Percentiles rank a stretch among this genome's conserved stretches.
phyloP scores from a whole-genome alignment of 2,888 invertebrate genomes.

The Cancer borealis region DNA sequence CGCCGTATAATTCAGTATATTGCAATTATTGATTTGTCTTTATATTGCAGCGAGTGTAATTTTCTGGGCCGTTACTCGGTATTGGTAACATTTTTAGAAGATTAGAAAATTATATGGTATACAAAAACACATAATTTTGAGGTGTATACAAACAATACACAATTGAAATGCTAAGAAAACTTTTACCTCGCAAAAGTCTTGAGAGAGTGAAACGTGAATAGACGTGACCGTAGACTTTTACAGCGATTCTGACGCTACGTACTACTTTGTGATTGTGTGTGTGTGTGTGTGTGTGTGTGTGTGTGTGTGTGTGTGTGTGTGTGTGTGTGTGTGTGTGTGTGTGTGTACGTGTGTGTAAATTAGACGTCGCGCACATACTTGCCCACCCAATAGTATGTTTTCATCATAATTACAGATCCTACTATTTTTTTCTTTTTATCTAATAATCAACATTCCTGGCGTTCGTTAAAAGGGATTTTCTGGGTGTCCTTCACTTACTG shows the following conservation, averaged over 20 bases:
- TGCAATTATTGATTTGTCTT: too few relatives aligned
- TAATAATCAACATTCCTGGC: too few relatives aligned
- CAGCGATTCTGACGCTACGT: background rate
- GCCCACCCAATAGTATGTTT: background rate
- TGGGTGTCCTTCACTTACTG: background rate
- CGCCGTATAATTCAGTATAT: too few relatives aligned
- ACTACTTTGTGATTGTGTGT: too few relatives aligned
- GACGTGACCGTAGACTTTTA: background rate
- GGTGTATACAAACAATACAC: background rate
- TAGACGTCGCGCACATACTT: background rate
- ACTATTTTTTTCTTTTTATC: background rate
- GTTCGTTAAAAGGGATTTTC: background rate
- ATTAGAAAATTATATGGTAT: too few relatives aligned
- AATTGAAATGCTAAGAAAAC: background rate
- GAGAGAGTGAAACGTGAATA: background rate
- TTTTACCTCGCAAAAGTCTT: background rate
- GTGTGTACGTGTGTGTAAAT: background rate
- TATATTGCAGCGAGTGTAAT: too few relatives aligned
- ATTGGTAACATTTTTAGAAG: too few relatives aligned
- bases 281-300: constrained; percentile 2
- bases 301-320: constrained; percentile 20
- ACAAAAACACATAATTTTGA: too few relatives aligned
- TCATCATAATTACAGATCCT: background rate
- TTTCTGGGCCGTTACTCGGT: too few relatives aligned
- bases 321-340: background rate